phyloP scores from a whole-genome alignment of 2,888 invertebrate species.

The Chymomyza fuscimana region DNA sequence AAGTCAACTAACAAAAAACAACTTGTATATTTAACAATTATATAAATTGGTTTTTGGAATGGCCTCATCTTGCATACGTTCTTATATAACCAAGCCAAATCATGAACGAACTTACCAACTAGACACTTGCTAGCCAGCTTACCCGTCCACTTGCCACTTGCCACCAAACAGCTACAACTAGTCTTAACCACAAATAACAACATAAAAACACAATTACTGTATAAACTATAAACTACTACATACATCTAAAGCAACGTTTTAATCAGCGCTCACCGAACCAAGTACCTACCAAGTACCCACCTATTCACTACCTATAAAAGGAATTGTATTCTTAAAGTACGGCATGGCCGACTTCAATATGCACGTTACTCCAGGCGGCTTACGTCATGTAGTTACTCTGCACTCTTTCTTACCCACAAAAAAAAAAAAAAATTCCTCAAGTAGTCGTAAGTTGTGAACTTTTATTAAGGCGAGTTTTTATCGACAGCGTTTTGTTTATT shows the following conservation, averaged over 20 bases:
- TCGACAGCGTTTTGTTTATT: no score
- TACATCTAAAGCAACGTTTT: background rate
- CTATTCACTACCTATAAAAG: background rate
- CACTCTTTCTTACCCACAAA: no score
- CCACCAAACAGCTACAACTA: slow-evolving; percentile 10
- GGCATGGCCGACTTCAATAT: no score
- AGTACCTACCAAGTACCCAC: background rate
- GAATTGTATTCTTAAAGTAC: no score
- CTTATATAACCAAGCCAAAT: slow-evolving; percentile 31
- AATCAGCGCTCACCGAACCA: background rate
- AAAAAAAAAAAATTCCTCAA: no score
- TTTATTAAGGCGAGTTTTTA: no score
- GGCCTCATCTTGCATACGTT: slow-evolving; percentile 50
- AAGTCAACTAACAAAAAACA: slow-evolving; percentile 42
- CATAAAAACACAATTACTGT: slow-evolving; percentile 25
- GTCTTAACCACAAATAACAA: slow-evolving; percentile 27
- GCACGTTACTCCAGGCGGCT: no score
- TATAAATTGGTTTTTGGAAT: slow-evolving; percentile 28
- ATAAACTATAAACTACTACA: slow-evolving; percentile 16
- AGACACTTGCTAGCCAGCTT: background rate
- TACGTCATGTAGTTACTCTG: no score
- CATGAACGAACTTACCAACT: background rate
- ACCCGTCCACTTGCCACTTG: slow-evolving; percentile 35
- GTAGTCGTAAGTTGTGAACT: no score
- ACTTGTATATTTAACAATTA: slow-evolving; percentile 52